These are phyloP conservation scores for Psettodes erumei DNA, from an alignment of 2,113 vertebrate species.

Conservation along the genomic window DNA sequence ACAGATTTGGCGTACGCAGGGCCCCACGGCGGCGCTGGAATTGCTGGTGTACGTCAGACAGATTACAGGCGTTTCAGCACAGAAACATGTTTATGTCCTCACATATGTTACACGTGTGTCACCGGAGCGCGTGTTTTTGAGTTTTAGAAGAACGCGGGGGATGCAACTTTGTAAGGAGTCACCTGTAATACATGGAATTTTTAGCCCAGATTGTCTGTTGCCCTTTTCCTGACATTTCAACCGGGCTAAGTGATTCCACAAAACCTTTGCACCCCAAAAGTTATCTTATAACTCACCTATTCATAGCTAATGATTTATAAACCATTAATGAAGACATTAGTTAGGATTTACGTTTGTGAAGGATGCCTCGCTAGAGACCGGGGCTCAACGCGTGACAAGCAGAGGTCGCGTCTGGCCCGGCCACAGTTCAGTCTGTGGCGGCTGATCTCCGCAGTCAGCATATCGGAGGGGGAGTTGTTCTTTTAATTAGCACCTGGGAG, in stretches of 20 bases:
- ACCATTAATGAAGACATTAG: not conserved
- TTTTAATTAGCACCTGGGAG: constrained; percentile 84
- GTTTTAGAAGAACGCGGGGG: not conserved
- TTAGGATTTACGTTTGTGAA: not conserved
- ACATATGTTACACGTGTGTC: not conserved
- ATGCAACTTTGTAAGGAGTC: not conserved
- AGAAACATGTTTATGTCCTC: constrained; percentile 35
- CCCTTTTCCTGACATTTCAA: not conserved
- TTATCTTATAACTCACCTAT: not conserved
- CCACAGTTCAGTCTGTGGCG: constrained; percentile 21
- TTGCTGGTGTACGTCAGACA: constrained; percentile 48
- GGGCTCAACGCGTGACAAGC: not conserved
- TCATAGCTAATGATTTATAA: constrained; percentile 1
- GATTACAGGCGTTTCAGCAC: constrained; percentile 45
- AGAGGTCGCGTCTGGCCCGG: not conserved
- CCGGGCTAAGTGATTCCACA: not conserved
- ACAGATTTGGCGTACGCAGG: constrained; percentile 52
- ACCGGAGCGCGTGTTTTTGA: constrained; percentile 28
- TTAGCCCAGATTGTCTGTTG: not conserved
- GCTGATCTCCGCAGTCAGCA: constrained; percentile 61
- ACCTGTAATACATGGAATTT: not conserved
- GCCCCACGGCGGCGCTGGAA: constrained; percentile 17
- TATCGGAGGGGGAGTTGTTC: constrained; percentile 69
- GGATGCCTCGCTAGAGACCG: not conserved
- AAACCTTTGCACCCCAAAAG: not conserved